Base-by-base conservation (phyloP, 2,113 vertebrate genomes). In the Nibea coibor region DNA sequence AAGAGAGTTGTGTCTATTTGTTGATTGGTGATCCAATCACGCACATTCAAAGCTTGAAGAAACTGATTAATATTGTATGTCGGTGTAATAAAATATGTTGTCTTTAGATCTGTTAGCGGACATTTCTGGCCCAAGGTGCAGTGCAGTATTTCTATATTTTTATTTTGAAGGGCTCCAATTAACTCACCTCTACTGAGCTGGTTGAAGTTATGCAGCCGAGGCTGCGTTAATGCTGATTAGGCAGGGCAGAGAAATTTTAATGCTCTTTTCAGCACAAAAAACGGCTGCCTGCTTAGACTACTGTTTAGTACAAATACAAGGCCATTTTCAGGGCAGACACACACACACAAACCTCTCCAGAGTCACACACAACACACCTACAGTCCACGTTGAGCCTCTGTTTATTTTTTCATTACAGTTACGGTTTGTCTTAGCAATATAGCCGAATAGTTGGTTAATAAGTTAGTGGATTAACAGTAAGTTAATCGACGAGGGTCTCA, bases 11-110 rank as follows among this genome's bases (percentile, higher is more conserved):
- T 58, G 78, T 70, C 80, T 85, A 54, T 88, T 86, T 88, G 69
- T 73, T 82, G 82, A 85, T 88, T 86, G 57, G 48, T 70, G 59
- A 74, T 67, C 51, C 50, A 89, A 56, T 85, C 66, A 61, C 22
- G 58, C 53, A 61, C 74, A 72, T 70, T 67, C 35, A 68, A 28
- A 77, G 56, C 68, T 53, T 50, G 10, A 47, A 28, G 31, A 63
- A 79, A 73, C 8, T 0, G 5, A 70, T 88, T 24, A 78, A 87
- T 85, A 70, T 26, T 79, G 28, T 22, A 80, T 83, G 82, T 63
- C 0, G 0, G 6, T 69, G 64, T 75, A 77, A 87, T 65, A 19
- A 59, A 75, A 78, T 82, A 74, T 70, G 63, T 56, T 31, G 42
- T 65, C 53, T 75, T 61, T 43, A 5, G 65, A 20, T 68, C 5